Evolutionary conservation across 2,888 invertebrate genomes (phyloP).

Genomic region (Lypha dubia): DNA sequence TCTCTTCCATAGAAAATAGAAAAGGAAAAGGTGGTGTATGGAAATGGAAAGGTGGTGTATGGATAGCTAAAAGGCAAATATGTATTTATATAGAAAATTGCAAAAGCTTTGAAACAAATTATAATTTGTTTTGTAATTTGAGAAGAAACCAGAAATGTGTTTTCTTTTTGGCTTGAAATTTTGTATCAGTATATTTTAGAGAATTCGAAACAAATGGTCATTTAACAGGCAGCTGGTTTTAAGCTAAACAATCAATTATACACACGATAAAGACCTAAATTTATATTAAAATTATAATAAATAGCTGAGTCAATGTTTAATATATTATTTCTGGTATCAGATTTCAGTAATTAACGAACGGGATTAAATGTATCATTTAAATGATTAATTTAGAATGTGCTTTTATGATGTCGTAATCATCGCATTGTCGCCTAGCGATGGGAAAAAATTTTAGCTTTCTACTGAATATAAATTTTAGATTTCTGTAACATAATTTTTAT

Average conservation of each 20-base stretch:
- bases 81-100: background rate
- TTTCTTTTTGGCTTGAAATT: background rate
- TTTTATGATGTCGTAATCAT: no score
- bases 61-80: background rate
- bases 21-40: background rate
- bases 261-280: background rate
- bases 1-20: conserved; percentile 7
- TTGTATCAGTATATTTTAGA: background rate
- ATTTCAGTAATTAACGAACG: background rate
- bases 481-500: no score
- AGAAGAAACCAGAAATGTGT: conserved; percentile 10
- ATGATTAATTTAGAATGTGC: no score
- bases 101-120: background rate
- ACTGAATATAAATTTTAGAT: no score
- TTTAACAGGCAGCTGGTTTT: background rate
- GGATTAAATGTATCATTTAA: no score
- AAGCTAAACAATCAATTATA: background rate
- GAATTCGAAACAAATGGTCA: background rate
- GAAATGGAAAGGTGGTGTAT: no score
- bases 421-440: no score
- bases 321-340: background rate
- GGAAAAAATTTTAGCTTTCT: no score
- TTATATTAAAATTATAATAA: background rate
- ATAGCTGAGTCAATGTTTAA: background rate
- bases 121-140: conserved; percentile 24